These are phyloP conservation scores for Pangasius macronema DNA, from an alignment of 2,797 vertebrate genomes.

Conservation along the genomic window DNA sequence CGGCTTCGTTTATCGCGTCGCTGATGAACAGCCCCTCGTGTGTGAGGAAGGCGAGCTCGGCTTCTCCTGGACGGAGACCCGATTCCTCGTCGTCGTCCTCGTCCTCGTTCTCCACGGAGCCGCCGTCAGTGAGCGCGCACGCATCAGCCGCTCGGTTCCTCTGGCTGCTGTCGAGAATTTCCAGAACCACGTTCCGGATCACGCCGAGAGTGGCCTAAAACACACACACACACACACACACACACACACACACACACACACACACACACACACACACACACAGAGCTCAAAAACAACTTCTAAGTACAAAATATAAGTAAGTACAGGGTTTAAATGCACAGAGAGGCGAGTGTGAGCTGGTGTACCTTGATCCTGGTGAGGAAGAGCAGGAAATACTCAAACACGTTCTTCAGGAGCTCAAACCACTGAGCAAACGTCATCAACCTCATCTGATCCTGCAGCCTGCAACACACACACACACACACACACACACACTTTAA, in stretches of 20 bases:
- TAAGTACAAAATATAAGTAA: not conserved
- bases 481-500: slow-evolving; percentile 14
- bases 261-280: not conserved
- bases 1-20: slow-evolving; percentile 82
- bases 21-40: slow-evolving; percentile 96
- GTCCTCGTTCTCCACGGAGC: slow-evolving; percentile 54
- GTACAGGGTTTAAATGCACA: not conserved
- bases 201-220: slow-evolving; percentile 84
- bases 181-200: slow-evolving; percentile 86
- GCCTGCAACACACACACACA: slow-evolving; percentile 68
- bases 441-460: slow-evolving; percentile 87
- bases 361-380: slow-evolving; percentile 92
- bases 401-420: slow-evolving; percentile 85
- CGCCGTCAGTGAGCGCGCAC: slow-evolving; percentile 62
- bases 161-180: slow-evolving; percentile 88
- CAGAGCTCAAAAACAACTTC: not conserved
- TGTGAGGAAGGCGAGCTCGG: slow-evolving; percentile 92
- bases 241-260: not conserved
- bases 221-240: slow-evolving; percentile 11
- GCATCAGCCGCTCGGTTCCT: slow-evolving; percentile 67
- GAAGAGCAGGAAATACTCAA: slow-evolving; percentile 89
- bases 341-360: not conserved
- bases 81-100: slow-evolving; percentile 47
- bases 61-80: slow-evolving; percentile 71
- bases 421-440: slow-evolving; percentile 89